Conservation (phyloP, 92 coral and sea anemone genomes). For the Siderastrea radians region DNA sequence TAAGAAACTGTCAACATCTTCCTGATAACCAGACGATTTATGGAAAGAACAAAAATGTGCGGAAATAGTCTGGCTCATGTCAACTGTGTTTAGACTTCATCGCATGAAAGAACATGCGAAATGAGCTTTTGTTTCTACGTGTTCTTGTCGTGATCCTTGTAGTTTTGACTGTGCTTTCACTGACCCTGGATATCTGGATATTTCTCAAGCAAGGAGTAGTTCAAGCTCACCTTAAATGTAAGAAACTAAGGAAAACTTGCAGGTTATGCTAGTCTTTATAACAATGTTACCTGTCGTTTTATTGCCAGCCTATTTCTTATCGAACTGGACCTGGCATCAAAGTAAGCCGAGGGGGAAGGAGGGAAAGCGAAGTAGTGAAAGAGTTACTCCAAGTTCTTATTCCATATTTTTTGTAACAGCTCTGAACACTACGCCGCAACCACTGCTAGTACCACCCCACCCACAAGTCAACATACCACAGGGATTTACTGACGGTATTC, state of each 20-base stretch:
- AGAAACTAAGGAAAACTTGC: neutral
- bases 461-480: neutral
- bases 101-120: constrained; percentile 16
- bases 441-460: neutral
- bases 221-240: neutral
- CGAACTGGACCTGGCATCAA: too few relatives aligned
- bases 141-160: constrained; percentile 28
- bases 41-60: neutral
- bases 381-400: neutral
- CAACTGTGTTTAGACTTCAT: neutral
- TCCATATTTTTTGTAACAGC: neutral
- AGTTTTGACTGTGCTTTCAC: constrained; percentile 4
- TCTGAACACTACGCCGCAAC: neutral
- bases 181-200: constrained; percentile 25
- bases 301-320: too few relatives aligned
- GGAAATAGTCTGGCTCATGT: too few relatives aligned
- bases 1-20: neutral
- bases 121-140: constrained; percentile 25
- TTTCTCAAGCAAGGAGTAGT: neutral
- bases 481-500: neutral
- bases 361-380: neutral
- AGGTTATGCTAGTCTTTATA: too few relatives aligned
- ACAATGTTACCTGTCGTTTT: too few relatives aligned
- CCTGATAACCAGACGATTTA: neutral
- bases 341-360: too few relatives aligned